These are phyloP conservation scores for Bombus soroeensis DNA, from an alignment of 1,140 invertebrate species.

Conservation along the genomic window DNA sequence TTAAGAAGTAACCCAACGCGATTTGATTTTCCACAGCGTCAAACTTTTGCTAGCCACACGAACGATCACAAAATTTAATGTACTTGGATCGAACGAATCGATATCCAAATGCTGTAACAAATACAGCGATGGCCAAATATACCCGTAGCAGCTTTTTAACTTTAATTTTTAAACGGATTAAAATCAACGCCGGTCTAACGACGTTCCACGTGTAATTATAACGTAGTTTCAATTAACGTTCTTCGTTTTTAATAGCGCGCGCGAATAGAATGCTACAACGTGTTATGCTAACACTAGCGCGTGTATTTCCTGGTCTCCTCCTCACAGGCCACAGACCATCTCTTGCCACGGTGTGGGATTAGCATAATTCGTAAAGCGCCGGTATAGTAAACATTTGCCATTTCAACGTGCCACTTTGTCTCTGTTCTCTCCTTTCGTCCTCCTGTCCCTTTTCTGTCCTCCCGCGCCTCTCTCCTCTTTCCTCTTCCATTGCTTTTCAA, in stretches of 20 bases:
- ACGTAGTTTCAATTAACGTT: constrained; percentile 2
- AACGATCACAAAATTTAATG: no score
- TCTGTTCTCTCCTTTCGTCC: background rate
- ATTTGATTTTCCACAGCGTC: no score
- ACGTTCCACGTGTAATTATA: background rate
- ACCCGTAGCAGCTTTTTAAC: no score
- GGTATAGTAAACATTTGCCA: constrained; percentile 72
- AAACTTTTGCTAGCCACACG: no score
- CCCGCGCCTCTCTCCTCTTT: background rate
- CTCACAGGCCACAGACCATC: background rate
- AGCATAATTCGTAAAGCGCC: constrained; percentile 69
- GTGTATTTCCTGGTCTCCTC: constrained; percentile 6
- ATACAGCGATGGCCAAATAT: no score
- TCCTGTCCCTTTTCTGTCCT: background rate
- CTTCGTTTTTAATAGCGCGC: background rate
- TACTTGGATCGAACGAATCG: no score
- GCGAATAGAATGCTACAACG: background rate
- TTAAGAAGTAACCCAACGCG: no score
- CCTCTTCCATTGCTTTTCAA: background rate
- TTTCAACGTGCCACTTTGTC: constrained; percentile 63
- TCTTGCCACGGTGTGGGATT: constrained; percentile 61
- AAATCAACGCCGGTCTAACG: background rate
- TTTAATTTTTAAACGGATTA: background rate
- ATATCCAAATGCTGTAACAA: no score
- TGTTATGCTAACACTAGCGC: background rate